Evolutionary conservation across 92 coral and sea anemone species (phyloP).

Genomic region (Paramuricea clavata): DNA sequence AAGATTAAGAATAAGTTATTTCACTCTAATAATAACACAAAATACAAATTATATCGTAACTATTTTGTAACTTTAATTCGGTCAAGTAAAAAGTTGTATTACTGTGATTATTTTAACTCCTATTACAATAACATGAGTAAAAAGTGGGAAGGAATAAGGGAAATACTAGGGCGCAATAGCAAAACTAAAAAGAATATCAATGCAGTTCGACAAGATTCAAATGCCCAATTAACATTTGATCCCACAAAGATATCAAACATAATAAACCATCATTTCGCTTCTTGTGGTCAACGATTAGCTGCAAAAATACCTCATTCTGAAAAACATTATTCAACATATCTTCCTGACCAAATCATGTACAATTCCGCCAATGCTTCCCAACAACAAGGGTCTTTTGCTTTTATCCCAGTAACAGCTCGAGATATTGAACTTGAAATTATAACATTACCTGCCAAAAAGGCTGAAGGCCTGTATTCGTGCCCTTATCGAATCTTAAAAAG

Average conservation of each 20-base stretch:
- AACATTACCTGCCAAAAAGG: background rate
- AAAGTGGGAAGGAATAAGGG: background rate
- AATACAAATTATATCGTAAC: background rate
- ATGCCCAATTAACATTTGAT: too few species aligned
- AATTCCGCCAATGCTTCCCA: background rate
- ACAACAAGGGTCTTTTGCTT: background rate
- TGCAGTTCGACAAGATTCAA: background rate
- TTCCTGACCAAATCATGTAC: background rate
- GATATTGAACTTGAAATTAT: background rate
- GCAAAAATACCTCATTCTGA: background rate
- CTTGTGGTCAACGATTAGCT: background rate
- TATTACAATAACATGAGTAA: background rate
- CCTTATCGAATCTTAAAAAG: conserved; percentile 33
- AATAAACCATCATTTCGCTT: background rate
- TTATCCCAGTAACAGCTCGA: background rate
- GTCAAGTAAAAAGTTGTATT: background rate
- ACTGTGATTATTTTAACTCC: too few species aligned
- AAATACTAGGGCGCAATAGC: too few species aligned
- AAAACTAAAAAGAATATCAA: background rate
- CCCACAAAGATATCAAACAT: background rate
- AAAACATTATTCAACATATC: background rate
- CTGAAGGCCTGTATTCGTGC: conserved; percentile 49
- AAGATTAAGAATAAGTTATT: background rate
- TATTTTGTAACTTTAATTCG: background rate
- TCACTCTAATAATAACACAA: background rate